A percentile compares a stretch with the other conserved stretches of the same genome.
phyloP scores from a whole-genome alignment of 2,113 vertebrate genomes.

The Paedocypris sp. region DNA sequence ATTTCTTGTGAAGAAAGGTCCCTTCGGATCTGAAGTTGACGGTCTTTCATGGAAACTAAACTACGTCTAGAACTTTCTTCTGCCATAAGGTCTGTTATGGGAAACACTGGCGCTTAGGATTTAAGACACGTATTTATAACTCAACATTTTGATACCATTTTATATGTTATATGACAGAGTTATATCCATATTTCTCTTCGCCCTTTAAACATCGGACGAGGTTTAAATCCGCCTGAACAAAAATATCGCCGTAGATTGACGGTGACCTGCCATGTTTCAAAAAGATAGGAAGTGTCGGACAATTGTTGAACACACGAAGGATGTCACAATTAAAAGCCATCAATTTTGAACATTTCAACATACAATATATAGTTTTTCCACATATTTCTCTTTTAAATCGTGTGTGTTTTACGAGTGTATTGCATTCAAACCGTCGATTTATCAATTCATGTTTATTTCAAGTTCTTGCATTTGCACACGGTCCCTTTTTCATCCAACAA shows the following conservation, averaged over 20 bases:
- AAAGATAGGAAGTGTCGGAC: constrained; percentile 2
- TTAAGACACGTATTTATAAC: not conserved
- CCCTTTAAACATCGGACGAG: not conserved
- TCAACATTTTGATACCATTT: not conserved
- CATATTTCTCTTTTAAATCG: too few species aligned
- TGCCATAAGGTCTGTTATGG: constrained; percentile 4
- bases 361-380: too few species aligned
- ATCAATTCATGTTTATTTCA: too few species aligned
- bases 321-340: too few species aligned
- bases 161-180: too few species aligned
- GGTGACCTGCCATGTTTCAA: not conserved
- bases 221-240: not conserved
- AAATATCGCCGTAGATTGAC: not conserved
- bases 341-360: too few species aligned
- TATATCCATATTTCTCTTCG: too few species aligned
- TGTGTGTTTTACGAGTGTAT: not conserved
- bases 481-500: not conserved
- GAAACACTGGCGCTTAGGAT: constrained; percentile 31
- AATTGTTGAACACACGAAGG: not conserved
- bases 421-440: not conserved
- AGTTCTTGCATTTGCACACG: not conserved
- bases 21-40: constrained; percentile 4
- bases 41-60: not conserved
- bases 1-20: not conserved
- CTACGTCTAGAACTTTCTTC: constrained; percentile 48